Conservation (phyloP, 2,888 invertebrate species). For the Polyommatus iphigenia region DNA sequence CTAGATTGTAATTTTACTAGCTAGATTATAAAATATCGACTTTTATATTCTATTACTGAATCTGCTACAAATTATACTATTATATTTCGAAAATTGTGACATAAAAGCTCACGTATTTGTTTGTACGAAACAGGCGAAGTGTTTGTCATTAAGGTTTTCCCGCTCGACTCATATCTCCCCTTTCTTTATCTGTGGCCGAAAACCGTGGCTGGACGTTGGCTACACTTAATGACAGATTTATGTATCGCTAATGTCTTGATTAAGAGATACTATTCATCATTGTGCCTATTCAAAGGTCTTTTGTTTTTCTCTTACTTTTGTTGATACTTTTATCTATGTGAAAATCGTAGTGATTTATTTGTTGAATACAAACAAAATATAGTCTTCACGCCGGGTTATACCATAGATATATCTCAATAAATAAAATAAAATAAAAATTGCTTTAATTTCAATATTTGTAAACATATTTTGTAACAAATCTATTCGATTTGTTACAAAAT, state of each 20-base stretch:
- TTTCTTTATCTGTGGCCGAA: constrained; percentile 10
- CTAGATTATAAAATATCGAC: too few relatives aligned
- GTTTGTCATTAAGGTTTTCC: background rate
- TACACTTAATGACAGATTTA: constrained; percentile 14
- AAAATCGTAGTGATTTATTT: background rate
- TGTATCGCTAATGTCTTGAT: constrained; percentile 16
- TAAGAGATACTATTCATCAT: constrained; percentile 5
- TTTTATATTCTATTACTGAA: background rate
- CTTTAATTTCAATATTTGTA: too few relatives aligned
- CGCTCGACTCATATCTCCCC: background rate
- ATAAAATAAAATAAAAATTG: too few relatives aligned
- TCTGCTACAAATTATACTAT: too few relatives aligned
- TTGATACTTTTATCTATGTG: background rate
- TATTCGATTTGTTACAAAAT: too few relatives aligned
- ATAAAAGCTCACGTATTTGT: background rate
- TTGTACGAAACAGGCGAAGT: background rate
- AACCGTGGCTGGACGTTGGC: constrained; percentile 2
- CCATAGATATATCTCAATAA: too few relatives aligned
- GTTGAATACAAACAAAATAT: background rate
- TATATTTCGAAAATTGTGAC: background rate
- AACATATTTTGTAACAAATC: too few relatives aligned
- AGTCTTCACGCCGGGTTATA: too few relatives aligned
- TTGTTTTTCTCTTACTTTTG: background rate
- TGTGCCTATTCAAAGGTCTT: background rate
- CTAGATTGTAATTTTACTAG: too few relatives aligned